Evolutionary conservation across 2,113 vertebrate genomes (phyloP).

Genomic region (Synodontis membranacea): DNA sequence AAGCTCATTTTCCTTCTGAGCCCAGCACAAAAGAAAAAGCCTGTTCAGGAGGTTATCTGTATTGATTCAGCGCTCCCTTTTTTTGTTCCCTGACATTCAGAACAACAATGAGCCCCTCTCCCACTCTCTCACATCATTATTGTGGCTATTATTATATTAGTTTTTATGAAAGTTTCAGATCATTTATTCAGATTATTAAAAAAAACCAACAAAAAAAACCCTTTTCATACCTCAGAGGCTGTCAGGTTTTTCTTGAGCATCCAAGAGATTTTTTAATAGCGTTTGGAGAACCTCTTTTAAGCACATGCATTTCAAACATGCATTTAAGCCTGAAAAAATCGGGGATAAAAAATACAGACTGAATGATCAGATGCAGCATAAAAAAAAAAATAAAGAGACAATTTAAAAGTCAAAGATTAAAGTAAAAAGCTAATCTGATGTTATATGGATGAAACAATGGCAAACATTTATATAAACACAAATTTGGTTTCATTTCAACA

Average conservation of each 20-base stretch:
- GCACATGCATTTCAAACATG: no score
- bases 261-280: neutral
- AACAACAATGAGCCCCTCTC: neutral
- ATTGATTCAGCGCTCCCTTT: constrained; percentile 28
- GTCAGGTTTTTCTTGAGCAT: neutral
- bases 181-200: neutral
- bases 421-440: neutral
- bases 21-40: constrained; percentile 23
- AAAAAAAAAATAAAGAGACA: neutral
- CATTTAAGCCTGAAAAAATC: neutral
- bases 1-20: constrained; percentile 39
- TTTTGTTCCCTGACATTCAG: constrained; percentile 27
- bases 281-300: neutral
- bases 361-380: neutral
- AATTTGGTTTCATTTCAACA: neutral
- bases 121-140: constrained; percentile 1
- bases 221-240: neutral
- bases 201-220: neutral
- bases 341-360: neutral
- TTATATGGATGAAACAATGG: neutral
- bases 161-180: neutral
- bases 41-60: constrained; percentile 35
- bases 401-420: neutral
- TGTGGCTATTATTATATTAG: neutral
- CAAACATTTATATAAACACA: neutral